Base-by-base conservation (phyloP, 2,797 vertebrate genomes). In the Xiphorhynchus erythropygius region DNA sequence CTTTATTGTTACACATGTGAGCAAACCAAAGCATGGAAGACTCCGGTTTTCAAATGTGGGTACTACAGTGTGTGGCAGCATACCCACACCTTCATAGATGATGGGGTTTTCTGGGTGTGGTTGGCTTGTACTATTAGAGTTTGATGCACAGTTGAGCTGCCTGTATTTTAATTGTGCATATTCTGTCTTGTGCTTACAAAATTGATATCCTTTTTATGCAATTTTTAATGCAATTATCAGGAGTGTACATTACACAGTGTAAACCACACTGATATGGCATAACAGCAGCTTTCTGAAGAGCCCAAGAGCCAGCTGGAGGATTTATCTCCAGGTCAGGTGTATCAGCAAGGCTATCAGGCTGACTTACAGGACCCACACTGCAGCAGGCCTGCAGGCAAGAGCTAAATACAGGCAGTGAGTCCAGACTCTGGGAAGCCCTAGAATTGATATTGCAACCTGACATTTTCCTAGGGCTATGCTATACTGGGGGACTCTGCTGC, bases 401-500 rank as follows among this genome's bases (percentile, higher is more conserved):
- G 18, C 50, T 81, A 39, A 91, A 41, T 33, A 76, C 35, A 82
- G 42, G n/a, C 59, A 41, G 28, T 62, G 56, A 63, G n/a, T 57
- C 16, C 55, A 71, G 46, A 42, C 14, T 55, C 57, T 28, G n/a
- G n/a, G n/a, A 90, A 88, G 70, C 13, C 73, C 32, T 35, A 52
- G 18, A 78, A 89, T 0, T 83, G 59, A 84, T 84, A 86, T 5
- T 75, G 73, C 70, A 89, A 63, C 69, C 88, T 81, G 87, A 95
- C 93, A 91, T 88, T 96, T 86, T 92, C 94, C 87, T 79, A 84
- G 55, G 85, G 92, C 92, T 88, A 49, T 44, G 59, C 77, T 83
- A 27, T 65, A 55, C 46, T 65, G 47, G 52, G 5, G 3, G 24
- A 69, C 69, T 57, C 32, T 63, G 23, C 64, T 93, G 18, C 32